Conservation (phyloP, 2,113 vertebrate species). For the Neolamprologus brichardi region DNA sequence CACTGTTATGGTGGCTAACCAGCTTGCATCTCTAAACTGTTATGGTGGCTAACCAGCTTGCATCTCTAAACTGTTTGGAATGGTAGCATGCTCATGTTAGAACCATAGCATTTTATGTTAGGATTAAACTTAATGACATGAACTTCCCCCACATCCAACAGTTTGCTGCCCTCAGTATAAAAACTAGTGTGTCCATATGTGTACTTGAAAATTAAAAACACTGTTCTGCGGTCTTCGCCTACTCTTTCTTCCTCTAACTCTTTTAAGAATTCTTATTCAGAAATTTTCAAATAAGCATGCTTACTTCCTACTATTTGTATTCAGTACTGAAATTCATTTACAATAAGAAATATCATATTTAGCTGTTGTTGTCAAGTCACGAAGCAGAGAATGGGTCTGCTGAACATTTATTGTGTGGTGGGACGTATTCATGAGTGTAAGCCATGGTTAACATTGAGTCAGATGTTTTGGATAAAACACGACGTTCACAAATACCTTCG, state of each 20-base stretch:
- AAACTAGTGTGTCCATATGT: not conserved
- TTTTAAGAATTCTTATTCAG: not conserved
- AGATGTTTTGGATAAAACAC: not conserved
- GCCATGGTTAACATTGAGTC: not conserved
- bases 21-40: too few relatives aligned
- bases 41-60: not conserved
- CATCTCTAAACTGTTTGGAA: not conserved
- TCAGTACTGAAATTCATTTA: not conserved
- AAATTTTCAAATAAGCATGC: not conserved
- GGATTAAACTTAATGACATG: not conserved
- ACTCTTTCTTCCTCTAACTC: not conserved
- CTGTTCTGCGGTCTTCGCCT: not conserved
- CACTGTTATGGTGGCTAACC: too few relatives aligned
- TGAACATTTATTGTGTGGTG: not conserved
- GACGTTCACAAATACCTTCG: not conserved
- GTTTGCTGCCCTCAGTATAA: not conserved
- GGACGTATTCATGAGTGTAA: not conserved
- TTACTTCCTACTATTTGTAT: not conserved
- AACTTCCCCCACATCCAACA: not conserved
- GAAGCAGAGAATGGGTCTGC: not conserved
- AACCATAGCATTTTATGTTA: not conserved
- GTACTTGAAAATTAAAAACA: not conserved
- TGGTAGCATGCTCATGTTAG: not conserved
- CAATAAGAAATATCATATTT: not conserved
- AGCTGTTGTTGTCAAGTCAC: not conserved